Evolutionary conservation across 2,113 vertebrate genomes (phyloP).

Genomic region (Diphyllodes magnificus): DNA sequence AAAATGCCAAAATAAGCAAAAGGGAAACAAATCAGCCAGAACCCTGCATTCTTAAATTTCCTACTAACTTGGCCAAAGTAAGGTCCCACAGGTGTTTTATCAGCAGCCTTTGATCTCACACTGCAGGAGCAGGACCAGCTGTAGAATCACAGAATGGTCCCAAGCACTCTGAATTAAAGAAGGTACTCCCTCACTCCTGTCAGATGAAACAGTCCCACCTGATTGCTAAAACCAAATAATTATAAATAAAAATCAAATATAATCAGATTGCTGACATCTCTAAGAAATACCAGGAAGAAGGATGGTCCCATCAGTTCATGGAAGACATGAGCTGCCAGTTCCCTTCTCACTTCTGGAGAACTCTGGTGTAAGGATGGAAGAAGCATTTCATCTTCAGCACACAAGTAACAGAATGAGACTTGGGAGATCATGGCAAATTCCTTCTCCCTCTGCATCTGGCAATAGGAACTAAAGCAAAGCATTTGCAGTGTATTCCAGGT

Average conservation of each 20-base stretch:
- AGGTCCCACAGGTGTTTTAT: background rate
- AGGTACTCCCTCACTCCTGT: background rate
- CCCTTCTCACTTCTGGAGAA: background rate
- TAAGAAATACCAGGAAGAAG: background rate
- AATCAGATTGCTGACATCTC: background rate
- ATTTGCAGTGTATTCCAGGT: background rate
- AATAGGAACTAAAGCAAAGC: background rate
- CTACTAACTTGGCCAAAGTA: background rate
- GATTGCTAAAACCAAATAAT: background rate
- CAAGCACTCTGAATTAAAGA: background rate
- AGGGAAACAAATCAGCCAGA: background rate
- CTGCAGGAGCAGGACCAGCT: background rate
- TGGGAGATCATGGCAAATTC: background rate
- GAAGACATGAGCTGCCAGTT: background rate
- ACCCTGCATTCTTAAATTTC: background rate
- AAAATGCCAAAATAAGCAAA: background rate
- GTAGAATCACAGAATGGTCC: background rate
- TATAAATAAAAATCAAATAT: background rate
- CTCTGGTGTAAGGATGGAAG: background rate
- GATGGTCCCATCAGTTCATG: background rate
- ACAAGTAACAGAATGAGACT: background rate
- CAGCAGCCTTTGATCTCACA: background rate
- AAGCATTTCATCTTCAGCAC: background rate
- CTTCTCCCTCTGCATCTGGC: background rate
- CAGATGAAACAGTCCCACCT: background rate